These are phyloP conservation scores for Chinchilla lanigera DNA, from an alignment of 2,113 vertebrate genomes.

Conservation along the genomic window DNA sequence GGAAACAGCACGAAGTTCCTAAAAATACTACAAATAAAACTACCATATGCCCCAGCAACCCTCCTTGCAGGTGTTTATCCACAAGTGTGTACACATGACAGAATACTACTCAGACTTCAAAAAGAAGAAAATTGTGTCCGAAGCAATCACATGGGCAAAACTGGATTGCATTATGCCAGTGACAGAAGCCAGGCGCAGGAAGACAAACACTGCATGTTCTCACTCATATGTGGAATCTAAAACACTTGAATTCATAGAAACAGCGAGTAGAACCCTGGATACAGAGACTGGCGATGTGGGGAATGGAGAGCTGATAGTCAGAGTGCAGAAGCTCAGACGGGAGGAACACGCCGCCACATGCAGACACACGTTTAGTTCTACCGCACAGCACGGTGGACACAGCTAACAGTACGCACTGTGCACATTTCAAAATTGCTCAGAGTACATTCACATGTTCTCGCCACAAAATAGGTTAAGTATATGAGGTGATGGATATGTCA, in stretches of 20 bases:
- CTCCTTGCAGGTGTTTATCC: background rate
- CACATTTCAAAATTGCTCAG: background rate
- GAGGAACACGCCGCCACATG: too few relatives aligned
- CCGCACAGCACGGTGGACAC: background rate
- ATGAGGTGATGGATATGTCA: background rate
- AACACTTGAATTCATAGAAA: background rate
- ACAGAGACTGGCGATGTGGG: too few relatives aligned
- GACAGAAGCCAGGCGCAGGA: background rate
- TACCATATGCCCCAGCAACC: background rate
- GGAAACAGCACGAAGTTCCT: background rate
- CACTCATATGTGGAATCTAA: background rate
- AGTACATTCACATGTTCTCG: background rate
- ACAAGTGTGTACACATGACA: background rate
- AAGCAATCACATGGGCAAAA: background rate
- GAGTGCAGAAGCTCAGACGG: too few relatives aligned
- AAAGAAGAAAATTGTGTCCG: background rate
- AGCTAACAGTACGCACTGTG: background rate
- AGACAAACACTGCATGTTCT: background rate
- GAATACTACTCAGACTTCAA: background rate
- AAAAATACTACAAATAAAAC: background rate
- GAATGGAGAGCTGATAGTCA: background rate
- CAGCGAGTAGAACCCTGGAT: background rate
- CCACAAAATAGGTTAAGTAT: background rate
- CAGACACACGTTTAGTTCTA: background rate
- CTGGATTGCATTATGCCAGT: background rate